phyloP scores from a whole-genome alignment of 2,113 vertebrate species.

The Anolis carolinensis region DNA sequence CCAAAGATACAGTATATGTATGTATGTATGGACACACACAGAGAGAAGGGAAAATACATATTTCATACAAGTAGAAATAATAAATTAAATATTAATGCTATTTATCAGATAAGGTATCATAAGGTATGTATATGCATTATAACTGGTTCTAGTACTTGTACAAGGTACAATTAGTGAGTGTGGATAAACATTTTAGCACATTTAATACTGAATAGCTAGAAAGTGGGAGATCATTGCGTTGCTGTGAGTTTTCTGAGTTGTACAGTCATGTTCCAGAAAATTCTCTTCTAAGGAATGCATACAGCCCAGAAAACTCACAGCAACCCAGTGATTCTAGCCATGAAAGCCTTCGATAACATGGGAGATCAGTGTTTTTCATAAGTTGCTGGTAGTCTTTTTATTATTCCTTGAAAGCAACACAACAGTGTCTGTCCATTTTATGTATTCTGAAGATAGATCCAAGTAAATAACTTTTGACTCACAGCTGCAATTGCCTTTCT shows the following conservation, averaged over 20 bases:
- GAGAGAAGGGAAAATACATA: neutral
- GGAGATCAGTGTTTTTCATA: too few species aligned
- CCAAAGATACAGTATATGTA: neutral
- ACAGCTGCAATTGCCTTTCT: neutral
- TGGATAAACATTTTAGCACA: neutral
- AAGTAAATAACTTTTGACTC: neutral
- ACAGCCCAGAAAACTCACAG: too few species aligned
- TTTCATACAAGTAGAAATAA: conserved; percentile 11
- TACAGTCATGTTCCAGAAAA: too few species aligned
- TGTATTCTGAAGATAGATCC: neutral
- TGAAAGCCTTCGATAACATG: too few species aligned
- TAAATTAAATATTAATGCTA: neutral
- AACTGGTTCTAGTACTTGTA: neutral
- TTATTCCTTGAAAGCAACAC: neutral
- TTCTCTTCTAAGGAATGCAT: too few species aligned
- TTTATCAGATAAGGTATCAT: neutral
- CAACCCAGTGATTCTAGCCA: too few species aligned
- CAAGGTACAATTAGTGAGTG: neutral
- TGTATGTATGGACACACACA: too few species aligned
- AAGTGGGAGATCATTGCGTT: too few species aligned
- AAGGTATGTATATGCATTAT: neutral
- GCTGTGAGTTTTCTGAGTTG: too few species aligned
- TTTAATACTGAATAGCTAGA: neutral
- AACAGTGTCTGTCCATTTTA: neutral
- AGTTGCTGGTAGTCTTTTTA: neutral